phyloP scores from a whole-genome alignment of 2,888 invertebrate species.

The Lysandra coridon region DNA sequence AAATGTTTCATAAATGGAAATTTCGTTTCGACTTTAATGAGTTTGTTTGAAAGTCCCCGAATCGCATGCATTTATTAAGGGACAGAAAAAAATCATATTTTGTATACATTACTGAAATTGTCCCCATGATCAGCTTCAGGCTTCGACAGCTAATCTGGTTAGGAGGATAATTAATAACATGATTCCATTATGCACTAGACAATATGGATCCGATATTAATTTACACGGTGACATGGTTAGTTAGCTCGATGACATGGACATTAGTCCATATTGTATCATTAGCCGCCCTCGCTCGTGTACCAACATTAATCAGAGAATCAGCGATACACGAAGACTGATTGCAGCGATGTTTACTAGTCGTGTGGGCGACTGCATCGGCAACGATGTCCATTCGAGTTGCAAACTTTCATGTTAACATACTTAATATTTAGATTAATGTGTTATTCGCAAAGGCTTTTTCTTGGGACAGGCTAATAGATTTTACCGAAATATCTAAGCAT shows the following conservation, averaged over 20 bases:
- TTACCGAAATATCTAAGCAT: not conserved
- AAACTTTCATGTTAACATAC: not conserved
- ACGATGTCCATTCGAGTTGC: not conserved
- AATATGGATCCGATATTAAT: slow-evolving; percentile 5
- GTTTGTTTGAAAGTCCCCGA: not conserved
- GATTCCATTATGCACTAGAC: not conserved
- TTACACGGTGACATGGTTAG: slow-evolving; percentile 13
- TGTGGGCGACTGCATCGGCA: not conserved
- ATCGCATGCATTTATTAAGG: not conserved
- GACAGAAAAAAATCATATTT: not conserved
- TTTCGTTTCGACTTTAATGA: slow-evolving; percentile 13
- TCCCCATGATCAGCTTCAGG: not conserved
- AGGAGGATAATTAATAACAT: not conserved
- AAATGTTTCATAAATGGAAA: slow-evolving; percentile 24
- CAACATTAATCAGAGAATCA: slow-evolving; percentile 29
- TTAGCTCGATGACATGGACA: slow-evolving; percentile 11
- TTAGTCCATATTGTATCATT: slow-evolving; percentile 17
- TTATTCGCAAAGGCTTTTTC: not conserved
- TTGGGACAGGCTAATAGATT: not conserved
- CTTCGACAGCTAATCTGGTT: not conserved
- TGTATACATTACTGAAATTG: not conserved
- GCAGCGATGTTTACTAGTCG: slow-evolving; percentile 8
- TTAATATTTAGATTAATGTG: not conserved
- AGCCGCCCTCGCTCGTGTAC: slow-evolving; percentile 18
- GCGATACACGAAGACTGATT: slow-evolving; percentile 23